Conservation (phyloP, 2,113 vertebrate species). For the Perccottus glenii region DNA sequence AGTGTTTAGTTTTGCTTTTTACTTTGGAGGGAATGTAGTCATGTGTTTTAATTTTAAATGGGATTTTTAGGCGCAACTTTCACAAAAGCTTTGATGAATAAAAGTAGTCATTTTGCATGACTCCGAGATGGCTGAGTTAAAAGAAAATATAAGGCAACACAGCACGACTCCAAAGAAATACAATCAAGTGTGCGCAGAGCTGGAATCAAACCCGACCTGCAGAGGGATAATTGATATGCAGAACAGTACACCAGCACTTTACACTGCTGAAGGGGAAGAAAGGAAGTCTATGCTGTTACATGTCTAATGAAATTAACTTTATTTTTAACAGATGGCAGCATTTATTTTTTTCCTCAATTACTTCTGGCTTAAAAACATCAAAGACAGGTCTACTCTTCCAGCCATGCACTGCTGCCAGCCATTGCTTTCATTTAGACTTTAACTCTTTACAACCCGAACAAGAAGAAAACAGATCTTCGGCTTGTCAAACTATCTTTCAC, state of each 20-base stretch:
- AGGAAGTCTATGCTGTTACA: conserved; percentile 43
- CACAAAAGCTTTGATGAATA: conserved; percentile 12
- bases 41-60: too few species aligned
- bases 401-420: background rate
- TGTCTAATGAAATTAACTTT: conserved; percentile 53
- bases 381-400: background rate
- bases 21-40: too few species aligned
- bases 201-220: conserved; percentile 40
- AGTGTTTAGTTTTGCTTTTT: too few species aligned
- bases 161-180: conserved; percentile 12
- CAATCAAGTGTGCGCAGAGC: conserved; percentile 31
- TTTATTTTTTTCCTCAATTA: conserved; percentile 22
- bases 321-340: conserved; percentile 42
- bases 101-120: conserved; percentile 21
- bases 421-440: background rate
- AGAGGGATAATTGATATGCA: conserved; percentile 53
- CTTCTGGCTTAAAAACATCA: conserved; percentile 17
- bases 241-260: conserved; percentile 23
- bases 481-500: background rate
- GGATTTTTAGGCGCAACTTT: conserved; percentile 16
- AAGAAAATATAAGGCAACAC: conserved; percentile 7
- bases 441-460: background rate
- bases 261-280: conserved; percentile 49
- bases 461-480: background rate
- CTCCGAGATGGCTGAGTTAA: conserved; percentile 26